A percentile compares a stretch with the other conserved stretches of the same genome.
Evolutionary conservation across 2,113 vertebrate genomes (phyloP).

Genomic region (Scytalopus superciliaris): DNA sequence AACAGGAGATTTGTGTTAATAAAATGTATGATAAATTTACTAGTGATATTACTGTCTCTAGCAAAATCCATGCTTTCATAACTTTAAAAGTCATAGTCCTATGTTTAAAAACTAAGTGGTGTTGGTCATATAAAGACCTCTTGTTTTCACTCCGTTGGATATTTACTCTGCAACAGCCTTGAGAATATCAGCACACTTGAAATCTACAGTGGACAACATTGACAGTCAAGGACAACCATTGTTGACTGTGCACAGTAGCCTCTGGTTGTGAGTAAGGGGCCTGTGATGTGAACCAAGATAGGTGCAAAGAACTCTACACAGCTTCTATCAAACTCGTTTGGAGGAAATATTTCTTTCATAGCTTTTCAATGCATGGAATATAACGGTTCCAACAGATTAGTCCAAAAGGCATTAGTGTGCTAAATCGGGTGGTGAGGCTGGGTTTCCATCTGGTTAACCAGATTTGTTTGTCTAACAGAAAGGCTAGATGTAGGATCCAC

Average conservation of each 20-base stretch:
- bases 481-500: not conserved
- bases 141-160: not conserved
- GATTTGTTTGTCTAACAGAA: not conserved
- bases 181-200: not conserved
- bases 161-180: not conserved
- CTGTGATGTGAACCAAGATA: not conserved
- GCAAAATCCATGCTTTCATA: not conserved
- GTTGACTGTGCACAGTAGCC: not conserved
- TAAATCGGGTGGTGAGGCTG: not conserved
- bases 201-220: not conserved
- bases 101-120: not conserved
- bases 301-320: not conserved
- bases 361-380: not conserved
- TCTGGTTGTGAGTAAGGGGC: not conserved
- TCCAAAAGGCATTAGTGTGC: not conserved
- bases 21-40: not conserved
- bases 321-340: not conserved
- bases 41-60: not conserved
- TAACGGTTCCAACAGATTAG: not conserved
- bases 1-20: not conserved
- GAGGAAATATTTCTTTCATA: not conserved
- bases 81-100: not conserved
- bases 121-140: not conserved
- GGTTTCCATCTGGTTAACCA: not conserved
- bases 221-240: not conserved